Evolutionary conservation across 2,797 vertebrate genomes (phyloP).

Genomic region (Pelochelys cantorii): DNA sequence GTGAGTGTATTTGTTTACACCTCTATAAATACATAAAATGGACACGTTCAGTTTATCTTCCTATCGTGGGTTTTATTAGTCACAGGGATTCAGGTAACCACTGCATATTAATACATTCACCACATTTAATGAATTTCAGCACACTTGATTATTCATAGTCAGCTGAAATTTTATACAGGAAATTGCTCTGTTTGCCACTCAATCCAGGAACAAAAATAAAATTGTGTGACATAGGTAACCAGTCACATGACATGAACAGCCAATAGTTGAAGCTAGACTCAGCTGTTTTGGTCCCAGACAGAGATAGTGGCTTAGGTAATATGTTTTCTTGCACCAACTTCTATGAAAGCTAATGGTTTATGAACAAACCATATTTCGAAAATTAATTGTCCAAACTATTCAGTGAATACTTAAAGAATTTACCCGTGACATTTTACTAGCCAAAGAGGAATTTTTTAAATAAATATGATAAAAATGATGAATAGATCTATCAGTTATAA

Average conservation of each 20-base stretch:
- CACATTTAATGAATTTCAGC: neutral
- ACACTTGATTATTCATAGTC: neutral
- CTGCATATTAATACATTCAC: neutral
- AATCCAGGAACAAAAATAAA: neutral
- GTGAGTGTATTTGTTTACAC: neutral
- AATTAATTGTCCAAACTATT: neutral
- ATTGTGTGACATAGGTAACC: neutral
- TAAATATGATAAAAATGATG: neutral
- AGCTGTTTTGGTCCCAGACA: too few species aligned
- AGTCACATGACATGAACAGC: neutral
- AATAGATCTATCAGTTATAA: neutral
- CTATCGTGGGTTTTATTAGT: neutral
- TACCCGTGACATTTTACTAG: too few species aligned
- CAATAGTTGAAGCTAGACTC: neutral
- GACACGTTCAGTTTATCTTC: neutral
- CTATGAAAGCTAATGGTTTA: neutral
- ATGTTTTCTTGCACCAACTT: too few species aligned
- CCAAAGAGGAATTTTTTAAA: too few species aligned
- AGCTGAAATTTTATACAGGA: constrained; percentile 17
- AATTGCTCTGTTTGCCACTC: neutral
- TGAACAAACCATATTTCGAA: neutral
- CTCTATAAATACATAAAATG: neutral
- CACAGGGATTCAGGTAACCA: neutral
- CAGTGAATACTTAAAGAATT: too few species aligned
- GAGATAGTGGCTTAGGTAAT: too few species aligned